Evolutionary conservation across 2,797 vertebrate genomes (phyloP).

Genomic region (Sitta carolinensis): DNA sequence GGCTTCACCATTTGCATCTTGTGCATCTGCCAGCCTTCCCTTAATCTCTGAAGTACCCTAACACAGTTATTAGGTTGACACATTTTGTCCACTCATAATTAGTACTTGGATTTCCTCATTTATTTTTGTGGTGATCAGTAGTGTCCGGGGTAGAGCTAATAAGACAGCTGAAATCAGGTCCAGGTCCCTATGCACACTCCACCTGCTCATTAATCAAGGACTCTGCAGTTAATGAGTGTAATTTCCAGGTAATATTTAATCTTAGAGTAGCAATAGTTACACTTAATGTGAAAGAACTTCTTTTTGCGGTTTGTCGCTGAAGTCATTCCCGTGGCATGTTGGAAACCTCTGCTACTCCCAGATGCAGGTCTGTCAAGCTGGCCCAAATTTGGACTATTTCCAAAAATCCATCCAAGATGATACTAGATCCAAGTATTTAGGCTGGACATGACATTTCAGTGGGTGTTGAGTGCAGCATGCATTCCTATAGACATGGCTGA

Average conservation of each 20-base stretch:
- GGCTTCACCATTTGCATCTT: neutral
- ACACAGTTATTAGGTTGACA: neutral
- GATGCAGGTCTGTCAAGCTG: neutral
- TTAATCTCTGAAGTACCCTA: neutral
- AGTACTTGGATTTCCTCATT: constrained; percentile 41
- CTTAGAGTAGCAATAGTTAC: constrained; percentile 40
- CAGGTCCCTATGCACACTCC: neutral
- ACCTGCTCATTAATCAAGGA: constrained; percentile 75
- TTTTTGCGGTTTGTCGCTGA: neutral
- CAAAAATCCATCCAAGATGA: neutral
- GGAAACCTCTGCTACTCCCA: neutral
- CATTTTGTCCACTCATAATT: constrained; percentile 20
- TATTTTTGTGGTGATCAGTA: constrained; percentile 28
- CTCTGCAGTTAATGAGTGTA: constrained; percentile 75
- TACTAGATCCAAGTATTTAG: neutral
- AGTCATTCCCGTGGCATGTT: neutral
- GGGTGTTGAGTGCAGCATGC: neutral
- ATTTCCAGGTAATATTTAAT: constrained; percentile 77
- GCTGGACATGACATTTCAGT: neutral
- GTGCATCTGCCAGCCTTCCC: neutral
- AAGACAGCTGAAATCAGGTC: constrained; percentile 16
- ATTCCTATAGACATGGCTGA: neutral
- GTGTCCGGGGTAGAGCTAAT: constrained; percentile 37
- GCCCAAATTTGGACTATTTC: neutral
- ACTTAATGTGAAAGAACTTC: neutral